Evolutionary conservation across 2,797 vertebrate species (phyloP).

Genomic region (Morus bassanus): DNA sequence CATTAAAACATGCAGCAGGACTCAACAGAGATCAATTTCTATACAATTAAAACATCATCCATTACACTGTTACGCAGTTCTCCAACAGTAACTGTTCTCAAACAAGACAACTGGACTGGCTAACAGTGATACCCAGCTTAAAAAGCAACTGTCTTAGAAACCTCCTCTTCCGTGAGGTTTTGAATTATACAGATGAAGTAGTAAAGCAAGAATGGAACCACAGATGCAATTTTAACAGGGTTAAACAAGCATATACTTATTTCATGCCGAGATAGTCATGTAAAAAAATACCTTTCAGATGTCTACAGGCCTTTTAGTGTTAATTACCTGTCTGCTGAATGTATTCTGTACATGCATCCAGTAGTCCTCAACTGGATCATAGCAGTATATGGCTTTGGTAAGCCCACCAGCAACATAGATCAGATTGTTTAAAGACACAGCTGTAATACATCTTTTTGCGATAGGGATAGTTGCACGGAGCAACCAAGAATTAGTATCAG

Average conservation of each 20-base stretch:
- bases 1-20: not conserved
- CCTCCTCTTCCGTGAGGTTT: not conserved
- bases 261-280: not conserved
- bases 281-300: not conserved
- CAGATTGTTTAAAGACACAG: slow-evolving; percentile 93
- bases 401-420: slow-evolving; percentile 95
- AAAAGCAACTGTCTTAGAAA: not conserved
- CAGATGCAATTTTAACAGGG: not conserved
- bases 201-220: not conserved
- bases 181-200: not conserved
- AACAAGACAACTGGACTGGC: not conserved
- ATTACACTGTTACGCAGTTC: not conserved
- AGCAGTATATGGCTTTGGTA: slow-evolving; percentile 95
- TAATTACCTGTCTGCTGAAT: slow-evolving; percentile 91
- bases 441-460: slow-evolving; percentile 94
- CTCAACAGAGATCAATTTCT: not conserved
- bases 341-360: slow-evolving; percentile 97
- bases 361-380: slow-evolving; percentile 92
- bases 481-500: slow-evolving; percentile 88
- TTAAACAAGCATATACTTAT: not conserved
- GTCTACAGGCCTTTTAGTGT: not conserved
- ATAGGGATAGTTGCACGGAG: slow-evolving; percentile 93
- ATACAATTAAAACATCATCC: not conserved
- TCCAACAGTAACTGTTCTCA: not conserved
- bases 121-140: not conserved